These are phyloP conservation scores for Colletes gigas DNA, from an alignment of 1,140 invertebrate species.

Conservation along the genomic window DNA sequence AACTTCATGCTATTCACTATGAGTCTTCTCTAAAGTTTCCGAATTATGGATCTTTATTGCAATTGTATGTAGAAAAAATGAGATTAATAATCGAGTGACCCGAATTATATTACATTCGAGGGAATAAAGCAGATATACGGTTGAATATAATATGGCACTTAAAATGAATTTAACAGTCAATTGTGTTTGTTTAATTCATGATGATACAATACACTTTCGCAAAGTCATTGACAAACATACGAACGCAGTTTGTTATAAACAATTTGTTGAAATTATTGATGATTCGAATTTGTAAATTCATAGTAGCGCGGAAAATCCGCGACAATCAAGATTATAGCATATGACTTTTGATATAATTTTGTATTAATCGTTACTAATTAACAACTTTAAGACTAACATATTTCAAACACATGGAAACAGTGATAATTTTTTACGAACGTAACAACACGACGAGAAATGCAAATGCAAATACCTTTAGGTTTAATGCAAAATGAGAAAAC, in stretches of 20 bases:
- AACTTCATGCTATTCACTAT: slow-evolving; percentile 26
- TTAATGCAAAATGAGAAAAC: slow-evolving; percentile 35
- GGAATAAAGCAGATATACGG: background rate
- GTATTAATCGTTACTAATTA: background rate
- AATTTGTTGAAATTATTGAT: background rate
- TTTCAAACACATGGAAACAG: slow-evolving; percentile 8
- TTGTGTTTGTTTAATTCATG: background rate
- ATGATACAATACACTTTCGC: background rate
- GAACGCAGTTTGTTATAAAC: background rate
- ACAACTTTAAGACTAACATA: background rate
- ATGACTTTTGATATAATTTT: background rate
- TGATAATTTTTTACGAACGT: background rate
- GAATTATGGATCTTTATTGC: background rate
- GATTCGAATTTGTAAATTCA: background rate
- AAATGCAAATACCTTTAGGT: slow-evolving; percentile 45
- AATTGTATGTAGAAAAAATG: background rate
- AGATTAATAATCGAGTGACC: background rate
- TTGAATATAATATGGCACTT: background rate
- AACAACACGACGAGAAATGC: slow-evolving; percentile 40
- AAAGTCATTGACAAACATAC: background rate
- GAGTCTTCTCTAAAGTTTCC: slow-evolving; percentile 6
- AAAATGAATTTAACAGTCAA: background rate
- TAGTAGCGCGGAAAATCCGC: background rate
- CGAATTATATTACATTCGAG: background rate
- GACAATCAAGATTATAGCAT: background rate